These are phyloP conservation scores for Baronia brevicornis DNA, from an alignment of 2,888 invertebrate genomes.

Conservation along the genomic window DNA sequence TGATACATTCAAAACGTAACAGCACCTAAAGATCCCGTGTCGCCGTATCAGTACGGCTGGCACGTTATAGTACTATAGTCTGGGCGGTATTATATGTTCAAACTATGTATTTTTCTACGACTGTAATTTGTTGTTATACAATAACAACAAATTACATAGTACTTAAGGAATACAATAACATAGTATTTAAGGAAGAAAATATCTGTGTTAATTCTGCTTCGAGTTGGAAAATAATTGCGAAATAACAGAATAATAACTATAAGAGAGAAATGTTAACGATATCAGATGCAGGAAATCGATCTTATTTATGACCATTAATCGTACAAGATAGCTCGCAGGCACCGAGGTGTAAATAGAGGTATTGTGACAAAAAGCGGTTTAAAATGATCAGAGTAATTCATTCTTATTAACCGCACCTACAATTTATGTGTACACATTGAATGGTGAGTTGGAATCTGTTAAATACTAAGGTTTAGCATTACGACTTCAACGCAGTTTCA, in stretches of 20 bases:
- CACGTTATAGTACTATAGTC: too few species aligned
- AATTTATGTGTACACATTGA: conserved; percentile 11
- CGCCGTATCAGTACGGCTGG: too few species aligned
- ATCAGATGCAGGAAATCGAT: conserved; percentile 16
- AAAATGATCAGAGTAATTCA: conserved; percentile 11
- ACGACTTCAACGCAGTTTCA: conserved; percentile 11
- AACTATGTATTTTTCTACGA: too few species aligned
- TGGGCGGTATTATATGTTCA: too few species aligned
- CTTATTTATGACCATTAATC: conserved; percentile 12
- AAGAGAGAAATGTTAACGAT: not conserved
- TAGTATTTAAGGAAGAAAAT: too few species aligned
- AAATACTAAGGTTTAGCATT: conserved; percentile 15
- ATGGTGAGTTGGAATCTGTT: conserved; percentile 13
- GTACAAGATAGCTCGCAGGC: conserved; percentile 8
- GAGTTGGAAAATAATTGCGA: conserved; percentile 17
- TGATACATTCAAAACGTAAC: too few species aligned
- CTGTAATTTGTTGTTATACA: too few species aligned
- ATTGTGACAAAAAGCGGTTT: conserved; percentile 16
- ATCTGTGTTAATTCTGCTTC: too few species aligned
- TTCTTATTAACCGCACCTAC: conserved; percentile 5
- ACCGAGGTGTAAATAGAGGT: conserved; percentile 14
- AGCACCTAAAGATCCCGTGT: too few species aligned
- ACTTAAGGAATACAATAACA: too few species aligned
- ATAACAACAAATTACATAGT: too few species aligned
- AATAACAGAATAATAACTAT: conserved; percentile 14